Conservation (phyloP, 1,140 invertebrate species). For the Muscidifurax raptorellus region DNA sequence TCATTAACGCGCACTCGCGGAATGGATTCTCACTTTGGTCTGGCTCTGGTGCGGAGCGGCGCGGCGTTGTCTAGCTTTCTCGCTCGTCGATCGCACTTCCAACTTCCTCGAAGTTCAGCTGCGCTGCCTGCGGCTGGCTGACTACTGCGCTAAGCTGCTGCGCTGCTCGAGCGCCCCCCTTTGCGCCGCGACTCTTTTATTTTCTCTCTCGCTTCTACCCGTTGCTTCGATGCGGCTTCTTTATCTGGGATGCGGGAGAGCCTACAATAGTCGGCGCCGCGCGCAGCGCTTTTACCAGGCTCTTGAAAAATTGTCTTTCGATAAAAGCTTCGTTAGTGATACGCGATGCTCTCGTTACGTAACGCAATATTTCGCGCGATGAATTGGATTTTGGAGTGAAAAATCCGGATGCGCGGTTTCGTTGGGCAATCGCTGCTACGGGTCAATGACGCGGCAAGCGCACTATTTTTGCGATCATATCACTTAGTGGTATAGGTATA, state of each 20-base stretch:
- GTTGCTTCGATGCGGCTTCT: too few species aligned
- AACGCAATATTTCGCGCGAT: background rate
- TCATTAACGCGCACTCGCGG: background rate
- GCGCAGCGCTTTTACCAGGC: background rate
- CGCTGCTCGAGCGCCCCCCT: too few species aligned
- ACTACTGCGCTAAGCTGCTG: too few species aligned
- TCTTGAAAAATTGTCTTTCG: background rate
- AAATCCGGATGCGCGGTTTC: too few species aligned
- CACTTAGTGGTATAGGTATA: too few species aligned
- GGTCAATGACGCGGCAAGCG: too few species aligned
- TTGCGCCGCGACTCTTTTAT: background rate
- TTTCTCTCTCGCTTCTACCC: background rate
- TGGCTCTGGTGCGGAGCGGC: background rate
- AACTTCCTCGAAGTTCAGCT: background rate
- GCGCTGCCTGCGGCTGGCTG: too few species aligned
- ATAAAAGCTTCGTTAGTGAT: background rate
- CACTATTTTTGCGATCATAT: too few species aligned
- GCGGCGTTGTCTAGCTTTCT: conserved; percentile 6
- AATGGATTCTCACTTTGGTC: background rate
- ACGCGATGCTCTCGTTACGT: background rate
- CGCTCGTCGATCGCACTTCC: background rate
- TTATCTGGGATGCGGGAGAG: background rate
- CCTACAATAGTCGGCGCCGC: background rate
- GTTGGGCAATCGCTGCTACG: too few species aligned
- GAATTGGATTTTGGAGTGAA: too few species aligned